Base-by-base conservation (phyloP, 2,113 vertebrate species). In the Platysteira castanea region DNA sequence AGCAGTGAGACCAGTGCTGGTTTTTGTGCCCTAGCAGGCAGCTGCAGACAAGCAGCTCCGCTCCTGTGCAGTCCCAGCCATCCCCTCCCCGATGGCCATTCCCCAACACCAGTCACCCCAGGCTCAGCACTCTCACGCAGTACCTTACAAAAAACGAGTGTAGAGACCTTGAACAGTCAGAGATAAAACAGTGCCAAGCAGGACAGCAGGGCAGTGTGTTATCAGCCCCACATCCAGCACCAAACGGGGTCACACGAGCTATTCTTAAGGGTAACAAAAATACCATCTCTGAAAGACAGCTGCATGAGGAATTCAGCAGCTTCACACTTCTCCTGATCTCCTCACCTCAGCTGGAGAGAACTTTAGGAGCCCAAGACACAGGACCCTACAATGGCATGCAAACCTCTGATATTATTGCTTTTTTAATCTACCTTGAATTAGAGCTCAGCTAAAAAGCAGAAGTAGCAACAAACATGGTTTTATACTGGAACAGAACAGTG, bases 211-310 rank as follows among this genome's bases (percentile, higher is more conserved):
- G 82, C 82, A 68, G 42, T 0, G 3, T 20, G 42, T 49, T 68
- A 75, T 4, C 78, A 56, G 11, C 52, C 47, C 84, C 33, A 30
- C 5, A 65, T 4, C 24, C 92, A 70, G 78, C 82, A 31, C 16
- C 1, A 2, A 84, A 54, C 2, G 1, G 7, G 61, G 75, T 70
- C 81, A 68, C 4, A 30, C 8, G 31, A 23, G 24, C 69, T 42
- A 4, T 31, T 47, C 69, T 22, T 21, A 28, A 60, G 9, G 27
- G 27, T 23, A 49, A 89, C 24, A 82, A 52, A 77, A 93, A 68
- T 1, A 15, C 5, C 3, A 1, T 16, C 64, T 23, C 52, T 56
- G 35, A n/a, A 31, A 41, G 49, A 15, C 6, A 8, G 33, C 0
- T 4, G 2, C n/a, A 15, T 3, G 4, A 74, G 21, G 42, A 81